Evolutionary conservation across 2,113 vertebrate genomes (phyloP).

Genomic region (Tragelaphus buxtoni): DNA sequence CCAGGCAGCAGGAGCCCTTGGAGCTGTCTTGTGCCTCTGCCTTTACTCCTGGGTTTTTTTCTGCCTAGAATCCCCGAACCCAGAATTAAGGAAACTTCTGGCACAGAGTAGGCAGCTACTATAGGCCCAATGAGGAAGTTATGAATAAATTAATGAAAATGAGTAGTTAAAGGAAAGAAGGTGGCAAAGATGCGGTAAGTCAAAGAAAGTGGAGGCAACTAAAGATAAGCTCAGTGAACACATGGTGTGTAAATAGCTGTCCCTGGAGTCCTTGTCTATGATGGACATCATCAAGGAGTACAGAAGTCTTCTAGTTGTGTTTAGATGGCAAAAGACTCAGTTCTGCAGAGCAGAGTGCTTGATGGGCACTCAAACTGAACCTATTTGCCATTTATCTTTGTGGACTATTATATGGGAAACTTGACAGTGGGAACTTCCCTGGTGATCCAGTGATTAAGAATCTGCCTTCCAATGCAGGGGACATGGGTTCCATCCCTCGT

Average conservation of each 20-base stretch:
- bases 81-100: not conserved
- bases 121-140: not conserved
- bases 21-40: not conserved
- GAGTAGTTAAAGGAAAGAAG: not conserved
- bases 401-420: not conserved
- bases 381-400: not conserved
- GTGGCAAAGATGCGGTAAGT: not conserved
- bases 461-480: not conserved
- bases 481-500: not conserved
- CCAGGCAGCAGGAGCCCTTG: not conserved
- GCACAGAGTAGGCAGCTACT: not conserved
- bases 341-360: not conserved
- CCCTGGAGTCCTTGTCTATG: not conserved
- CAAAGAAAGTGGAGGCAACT: not conserved
- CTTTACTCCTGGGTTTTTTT: not conserved
- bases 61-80: not conserved
- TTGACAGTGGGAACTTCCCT: not conserved
- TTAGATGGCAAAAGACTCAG: not conserved
- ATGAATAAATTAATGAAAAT: not conserved
- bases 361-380: not conserved
- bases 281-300: not conserved
- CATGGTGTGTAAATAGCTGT: accelerated
- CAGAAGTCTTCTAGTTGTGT: not conserved
- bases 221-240: no score
- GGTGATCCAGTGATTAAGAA: not conserved